Base-by-base conservation (phyloP, 2,113 vertebrate species). In the Albula glossodonta region DNA sequence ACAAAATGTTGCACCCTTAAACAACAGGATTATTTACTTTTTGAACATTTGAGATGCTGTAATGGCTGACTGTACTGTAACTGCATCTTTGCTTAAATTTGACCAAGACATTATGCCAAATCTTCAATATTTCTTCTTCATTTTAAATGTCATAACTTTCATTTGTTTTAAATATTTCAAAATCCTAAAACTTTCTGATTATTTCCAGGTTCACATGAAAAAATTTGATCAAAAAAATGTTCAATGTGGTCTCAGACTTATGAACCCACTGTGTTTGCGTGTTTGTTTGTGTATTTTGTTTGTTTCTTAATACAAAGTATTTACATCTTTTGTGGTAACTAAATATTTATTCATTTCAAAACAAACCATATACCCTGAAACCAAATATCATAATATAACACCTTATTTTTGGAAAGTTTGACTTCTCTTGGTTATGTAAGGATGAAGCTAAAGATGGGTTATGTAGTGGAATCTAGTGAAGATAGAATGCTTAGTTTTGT, bases 21-120 rank as follows among this genome's bases (percentile, higher is more conserved):
- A 91, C 91, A 90, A 87, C 88, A 81, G 92, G 89, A 93, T 93
- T 92, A 93, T 90, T 91, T 92, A 87, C 88, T 89, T 89, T 90
- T 93, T 93, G 91, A 93, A 93, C 93, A 92, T 94, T 93, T 94
- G 88, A 87, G 82, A 3, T 87, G 86, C 90, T 87, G 90, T 86
- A 88, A 86, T 79, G 77, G 31, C 85, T 81, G 88, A 87, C 82
- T 85, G 88, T 86, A 82, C 6, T 5, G 22, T 87, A 88, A 85
- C 74, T 88, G 83, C 84, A 74, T 74, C 82, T 88, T 87, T 87
- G 82, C 74, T 60, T 85, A 82, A 41, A 41, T 1, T 41, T 41
- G 31, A 41, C 0, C 31, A 41, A 41, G 31, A 1, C 31, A 41
- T 41, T 41, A 41, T 41, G 31, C 31, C 31, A 1, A 41, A 41